These are phyloP conservation scores for Drosophila percnosoma DNA, from an alignment of 2,888 invertebrate genomes.

Conservation along the genomic window DNA sequence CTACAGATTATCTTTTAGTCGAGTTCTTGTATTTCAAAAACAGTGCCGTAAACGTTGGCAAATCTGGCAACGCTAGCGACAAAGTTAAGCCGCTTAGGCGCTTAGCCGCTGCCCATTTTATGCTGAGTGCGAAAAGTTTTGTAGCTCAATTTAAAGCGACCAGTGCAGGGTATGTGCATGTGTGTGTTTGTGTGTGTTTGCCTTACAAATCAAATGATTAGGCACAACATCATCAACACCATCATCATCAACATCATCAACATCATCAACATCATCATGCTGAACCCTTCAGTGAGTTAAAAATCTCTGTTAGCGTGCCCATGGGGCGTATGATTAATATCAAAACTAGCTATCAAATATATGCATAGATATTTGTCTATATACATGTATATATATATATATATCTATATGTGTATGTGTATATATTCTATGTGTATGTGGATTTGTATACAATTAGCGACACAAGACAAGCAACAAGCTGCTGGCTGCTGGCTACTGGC, in stretches of 20 bases:
- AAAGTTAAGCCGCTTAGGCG: conserved; percentile 74
- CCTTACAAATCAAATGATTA: conserved; percentile 64
- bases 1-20: conserved; percentile 2
- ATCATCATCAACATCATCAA: neutral
- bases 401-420: conserved; percentile 33
- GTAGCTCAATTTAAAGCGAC: conserved; percentile 40
- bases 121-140: conserved; percentile 74
- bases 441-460: conserved; percentile 78
- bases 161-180: conserved; percentile 34
- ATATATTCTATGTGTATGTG: neutral
- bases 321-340: conserved; percentile 54
- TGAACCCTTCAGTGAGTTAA: conserved; percentile 23
- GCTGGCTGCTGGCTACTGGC: conserved; percentile 4
- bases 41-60: conserved; percentile 58
- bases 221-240: conserved; percentile 13
- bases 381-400: conserved; percentile 28
- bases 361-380: conserved; percentile 60
- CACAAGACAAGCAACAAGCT: conserved; percentile 48
- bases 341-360: conserved; percentile 18
- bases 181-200: conserved; percentile 4
- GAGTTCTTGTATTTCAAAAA: neutral
- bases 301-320: conserved; percentile 25
- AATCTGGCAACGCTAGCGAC: conserved; percentile 54
- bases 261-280: neutral
- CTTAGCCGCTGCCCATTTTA: conserved; percentile 64